Evolutionary conservation across 2,888 invertebrate species (phyloP), one percentile per base, ranked within the genome.

Genomic region (Philereme vetulata): DNA sequence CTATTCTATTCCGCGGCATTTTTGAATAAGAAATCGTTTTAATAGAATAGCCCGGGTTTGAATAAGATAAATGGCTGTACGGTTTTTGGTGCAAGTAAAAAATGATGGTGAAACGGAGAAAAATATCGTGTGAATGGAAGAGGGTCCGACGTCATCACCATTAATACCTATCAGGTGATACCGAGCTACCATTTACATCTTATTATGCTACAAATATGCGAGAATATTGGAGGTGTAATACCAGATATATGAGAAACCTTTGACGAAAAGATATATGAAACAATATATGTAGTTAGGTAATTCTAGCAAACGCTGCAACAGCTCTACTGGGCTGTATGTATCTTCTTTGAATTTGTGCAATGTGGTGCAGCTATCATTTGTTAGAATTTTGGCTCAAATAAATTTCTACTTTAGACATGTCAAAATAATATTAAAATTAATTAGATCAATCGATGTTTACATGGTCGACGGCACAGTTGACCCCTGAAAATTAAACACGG

Each of bases 11-110:
- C 75, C 71, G 68, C 70, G 70, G 72, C 73, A 75, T 81, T 84
- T 84, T 82, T 85, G 82, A 85, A 85, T 82, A 74, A 76, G 75
- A 74, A 83, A 80, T 79, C 82, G 77, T 78, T 85, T 81, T 83
- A 83, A 84, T 80, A 81, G 80, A 85, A 83, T 81, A 63, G 65
- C 65, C 51, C 52, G 58, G 60, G 51, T 66, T 67, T 78, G 80
- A 79, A 77, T 76, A 80, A 80, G 80, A 80, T 80, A 71, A 80
- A 80, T 78, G 77, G 72, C 56, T 57, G 72, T 64, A 43, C 67
- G 76, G 79, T 76, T 74, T 78, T 76, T 72, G 75, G 76, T 75
- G 65, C 71, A 70, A 72, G 70, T 77, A 75, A 80, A 79, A 78
- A 80, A 78, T 73, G 71, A 70, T 70, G 68, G 71, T 66, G 62